Base-by-base conservation (phyloP, 2,113 vertebrate genomes). In the Ahaetulla prasina region DNA sequence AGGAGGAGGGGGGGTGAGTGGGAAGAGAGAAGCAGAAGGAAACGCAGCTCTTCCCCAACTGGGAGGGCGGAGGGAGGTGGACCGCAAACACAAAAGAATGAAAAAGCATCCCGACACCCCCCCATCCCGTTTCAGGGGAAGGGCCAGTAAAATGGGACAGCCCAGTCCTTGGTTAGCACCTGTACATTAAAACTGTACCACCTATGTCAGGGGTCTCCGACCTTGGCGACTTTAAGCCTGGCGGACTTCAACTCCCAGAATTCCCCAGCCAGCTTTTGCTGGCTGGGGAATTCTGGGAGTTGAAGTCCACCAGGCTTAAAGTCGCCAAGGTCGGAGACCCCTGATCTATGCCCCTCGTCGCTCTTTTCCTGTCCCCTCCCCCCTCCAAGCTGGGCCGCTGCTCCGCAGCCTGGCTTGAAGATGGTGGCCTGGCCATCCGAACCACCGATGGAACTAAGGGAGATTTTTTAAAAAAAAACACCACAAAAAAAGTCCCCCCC, bases 161-260 rank as follows among this genome's bases (percentile, higher is more conserved):
- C 97, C 97, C 97, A 96, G 22, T 95, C 97, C 97, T 98, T 97
- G 68, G 96, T 97, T 99, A 99, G 99, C 99, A 99, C 99, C 99
- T 99, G 99, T 99, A 99, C 99, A 99, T 98, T 99, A 99, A 98
- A 99, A 99, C 98, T 99, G 99, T 98, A 99, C 99, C 96, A 96
- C 95, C 96, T 96, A 95, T 95, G 85, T 92, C 91, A 53, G 52
- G 52, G 14, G 14, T 18, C 52, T 53, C 52, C 14, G 16, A 53
- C 52, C 52, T 16, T 4, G 16, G 52, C 14, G 1, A 53, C 52
- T 3, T 53, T 16, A 53, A 53, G 52, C 52, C 52, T 1, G 52
- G 52, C 3, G 52, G 52, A 14, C 50, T 52, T 52, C 50, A 52
- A 52, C 50, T 14, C 14, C 12, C 50, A 16, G 50, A 14, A 52